Base-by-base conservation (phyloP, 1,140 invertebrate genomes). In the Paracyclopina nana region DNA sequence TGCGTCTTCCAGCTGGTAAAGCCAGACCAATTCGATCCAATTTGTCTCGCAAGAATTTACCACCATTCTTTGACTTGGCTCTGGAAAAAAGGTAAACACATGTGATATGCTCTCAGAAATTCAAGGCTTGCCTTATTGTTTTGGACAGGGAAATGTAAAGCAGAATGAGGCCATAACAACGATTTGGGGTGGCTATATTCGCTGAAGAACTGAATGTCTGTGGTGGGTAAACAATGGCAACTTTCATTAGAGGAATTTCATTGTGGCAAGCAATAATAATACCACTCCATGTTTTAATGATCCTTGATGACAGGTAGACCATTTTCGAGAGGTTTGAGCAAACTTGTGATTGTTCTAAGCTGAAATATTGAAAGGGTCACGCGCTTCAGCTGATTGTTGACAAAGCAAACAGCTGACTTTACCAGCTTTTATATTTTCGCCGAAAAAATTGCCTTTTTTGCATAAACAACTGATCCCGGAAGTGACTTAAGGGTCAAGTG, bases 61-160 rank as follows among this genome's bases (percentile, higher is more conserved):
- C 95, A 20, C 95, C 95, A 68, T 99, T 97, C 75, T 99, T 99
- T 58, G 91, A 97, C 67, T 99, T 99, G 29, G 94, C 95, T 65
- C 91, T 94, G 69, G 25, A 73, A 73, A 55, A 55, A 30, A 58
- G 54, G 54, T 56, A 54, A 57, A 45, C 41, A 38, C 16, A 44
- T 4, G 63, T 60, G 53, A 61, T 60, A 25, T 58, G 44, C n/a
- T 57, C 55, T 43, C 8, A 30, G 8, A 9, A 9, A 30, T 30
- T 8, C 8, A 30, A 9, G 29, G 29, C n/a, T 8, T 30, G n/a
- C 29, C n/a, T 30, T 30, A 8, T 9, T 30, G 29, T 30, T 30
- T 9, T 30, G 29, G n/a, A n/a, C 29, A 8, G 8, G 8, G n/a
- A 30, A 30, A 30, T 9, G 29, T 8, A 8, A 9, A n/a, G 29